Percentiles rank a stretch among this genome's conserved stretches.
Evolutionary conservation across 2,113 vertebrate genomes (phyloP).

Genomic region (Antennarius striatus): DNA sequence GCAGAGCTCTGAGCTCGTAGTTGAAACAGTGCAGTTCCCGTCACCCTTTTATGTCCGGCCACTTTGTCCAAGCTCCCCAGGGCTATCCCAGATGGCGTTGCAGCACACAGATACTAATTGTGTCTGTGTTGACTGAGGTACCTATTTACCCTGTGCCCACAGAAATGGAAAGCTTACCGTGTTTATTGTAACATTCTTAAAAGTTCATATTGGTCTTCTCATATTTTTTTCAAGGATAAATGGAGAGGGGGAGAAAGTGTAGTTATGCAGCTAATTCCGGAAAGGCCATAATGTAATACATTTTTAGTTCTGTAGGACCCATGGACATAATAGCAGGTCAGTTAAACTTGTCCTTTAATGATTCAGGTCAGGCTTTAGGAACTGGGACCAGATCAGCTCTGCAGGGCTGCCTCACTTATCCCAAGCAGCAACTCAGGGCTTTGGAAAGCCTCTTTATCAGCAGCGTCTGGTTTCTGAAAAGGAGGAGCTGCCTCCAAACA

Average conservation of each 20-base stretch:
- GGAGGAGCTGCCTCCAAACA: slow-evolving; percentile 32
- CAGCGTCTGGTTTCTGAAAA: slow-evolving; percentile 37
- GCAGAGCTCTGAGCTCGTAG: slow-evolving; percentile 17
- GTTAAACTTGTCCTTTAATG: slow-evolving; percentile 48
- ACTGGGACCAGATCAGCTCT: slow-evolving; percentile 50
- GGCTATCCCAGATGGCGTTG: slow-evolving; percentile 28
- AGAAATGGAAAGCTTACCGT: slow-evolving; percentile 10
- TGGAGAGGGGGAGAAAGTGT: neutral
- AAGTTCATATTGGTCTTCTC: slow-evolving; percentile 15
- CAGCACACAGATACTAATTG: slow-evolving; percentile 58
- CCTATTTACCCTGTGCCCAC: slow-evolving; percentile 27
- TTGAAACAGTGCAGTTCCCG: slow-evolving; percentile 22
- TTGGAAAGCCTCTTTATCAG: slow-evolving; percentile 32
- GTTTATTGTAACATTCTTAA: slow-evolving; percentile 16
- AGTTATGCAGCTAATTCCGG: slow-evolving; percentile 14
- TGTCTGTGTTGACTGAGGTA: slow-evolving; percentile 49
- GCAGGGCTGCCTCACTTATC: slow-evolving; percentile 40
- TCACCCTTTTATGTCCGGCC: slow-evolving; percentile 36
- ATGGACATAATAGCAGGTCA: slow-evolving; percentile 26
- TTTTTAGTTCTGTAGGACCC: slow-evolving; percentile 27
- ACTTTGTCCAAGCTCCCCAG: slow-evolving; percentile 44
- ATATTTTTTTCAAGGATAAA: slow-evolving; percentile 7
- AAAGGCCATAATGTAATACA: slow-evolving; percentile 18
- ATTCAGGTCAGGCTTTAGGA: slow-evolving; percentile 55
- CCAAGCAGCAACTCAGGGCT: slow-evolving; percentile 42